These are phyloP conservation scores for Astur gentilis DNA, from an alignment of 2,113 vertebrate species.

Conservation along the genomic window DNA sequence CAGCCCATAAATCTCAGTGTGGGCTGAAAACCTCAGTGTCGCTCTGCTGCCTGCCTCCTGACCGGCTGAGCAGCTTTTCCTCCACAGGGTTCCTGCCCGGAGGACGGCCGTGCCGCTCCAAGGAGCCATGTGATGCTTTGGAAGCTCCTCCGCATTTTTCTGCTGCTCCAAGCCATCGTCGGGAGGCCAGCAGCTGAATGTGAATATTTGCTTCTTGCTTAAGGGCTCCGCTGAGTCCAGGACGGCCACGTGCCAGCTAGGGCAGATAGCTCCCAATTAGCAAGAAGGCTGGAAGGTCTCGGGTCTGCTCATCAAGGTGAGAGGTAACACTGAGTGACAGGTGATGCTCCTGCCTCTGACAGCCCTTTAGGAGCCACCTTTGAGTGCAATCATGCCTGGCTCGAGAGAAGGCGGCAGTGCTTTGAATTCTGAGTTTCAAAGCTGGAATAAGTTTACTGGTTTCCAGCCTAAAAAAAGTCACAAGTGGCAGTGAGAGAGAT, in stretches of 20 bases:
- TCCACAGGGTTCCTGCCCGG: not conserved
- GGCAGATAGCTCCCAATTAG: not conserved
- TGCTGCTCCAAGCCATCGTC: not conserved
- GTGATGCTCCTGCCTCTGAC: not conserved
- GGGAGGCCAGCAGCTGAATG: not conserved
- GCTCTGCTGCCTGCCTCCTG: not conserved
- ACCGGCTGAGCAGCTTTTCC: not conserved
- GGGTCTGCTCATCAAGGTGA: not conserved
- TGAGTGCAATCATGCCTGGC: not conserved
- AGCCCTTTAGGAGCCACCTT: not conserved
- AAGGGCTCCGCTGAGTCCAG: not conserved
- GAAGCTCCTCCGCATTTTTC: conserved; percentile 32
- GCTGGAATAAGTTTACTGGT: not conserved
- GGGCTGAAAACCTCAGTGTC: not conserved
- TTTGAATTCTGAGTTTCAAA: not conserved
- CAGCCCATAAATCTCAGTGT: not conserved
- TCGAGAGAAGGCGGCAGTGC: not conserved
- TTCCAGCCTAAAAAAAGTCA: not conserved
- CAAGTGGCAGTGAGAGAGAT: not conserved
- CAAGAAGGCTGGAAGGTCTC: not conserved
- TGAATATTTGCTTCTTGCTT: not conserved
- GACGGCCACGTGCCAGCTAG: not conserved
- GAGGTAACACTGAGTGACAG: not conserved
- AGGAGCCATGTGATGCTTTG: conserved; percentile 33
- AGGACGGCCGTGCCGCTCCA: not conserved